Evolutionary conservation across 30 jellyfish, hydroid and myxozoan species (phyloP).

Genomic region (Aurelia sp.): DNA sequence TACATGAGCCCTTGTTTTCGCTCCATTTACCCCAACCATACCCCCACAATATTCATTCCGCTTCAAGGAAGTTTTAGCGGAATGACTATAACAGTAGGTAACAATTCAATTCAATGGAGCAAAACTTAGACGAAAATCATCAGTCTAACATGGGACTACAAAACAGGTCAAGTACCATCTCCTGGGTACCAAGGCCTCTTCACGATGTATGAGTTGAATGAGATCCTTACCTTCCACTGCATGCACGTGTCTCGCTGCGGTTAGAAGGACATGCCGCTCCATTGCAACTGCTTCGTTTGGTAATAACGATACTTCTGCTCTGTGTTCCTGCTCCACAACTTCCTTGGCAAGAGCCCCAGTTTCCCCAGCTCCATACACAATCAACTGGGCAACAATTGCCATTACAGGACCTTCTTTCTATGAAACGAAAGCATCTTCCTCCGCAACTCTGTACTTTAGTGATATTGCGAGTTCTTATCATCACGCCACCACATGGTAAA

Average conservation of each 20-base stretch:
- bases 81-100: no score
- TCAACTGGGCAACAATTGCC: slow-evolving; percentile 33
- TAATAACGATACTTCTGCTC: slow-evolving; percentile 13
- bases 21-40: no score
- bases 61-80: no score
- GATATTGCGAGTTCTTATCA: slow-evolving; percentile 17
- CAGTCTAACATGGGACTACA: no score
- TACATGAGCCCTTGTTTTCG: no score
- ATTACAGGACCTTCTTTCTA: slow-evolving; percentile 2
- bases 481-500: slow-evolving; percentile 46
- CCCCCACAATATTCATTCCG: no score
- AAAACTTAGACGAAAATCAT: no score
- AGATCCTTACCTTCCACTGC: slow-evolving; percentile 58
- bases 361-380: slow-evolving; percentile 33
- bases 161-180: no score
- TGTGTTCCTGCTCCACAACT: slow-evolving; percentile 38
- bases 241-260: slow-evolving; percentile 6
- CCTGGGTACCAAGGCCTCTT: no score
- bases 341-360: slow-evolving; percentile 42
- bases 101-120: no score
- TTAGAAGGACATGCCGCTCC: slow-evolving; percentile 50
- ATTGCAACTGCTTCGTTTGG: slow-evolving; percentile 20
- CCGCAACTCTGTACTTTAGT: slow-evolving; percentile 28
- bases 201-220: no score
- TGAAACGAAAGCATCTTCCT: slow-evolving; percentile 15